Conservation (phyloP, 1,140 invertebrate genomes). For the Drosophila ogumai region DNA sequence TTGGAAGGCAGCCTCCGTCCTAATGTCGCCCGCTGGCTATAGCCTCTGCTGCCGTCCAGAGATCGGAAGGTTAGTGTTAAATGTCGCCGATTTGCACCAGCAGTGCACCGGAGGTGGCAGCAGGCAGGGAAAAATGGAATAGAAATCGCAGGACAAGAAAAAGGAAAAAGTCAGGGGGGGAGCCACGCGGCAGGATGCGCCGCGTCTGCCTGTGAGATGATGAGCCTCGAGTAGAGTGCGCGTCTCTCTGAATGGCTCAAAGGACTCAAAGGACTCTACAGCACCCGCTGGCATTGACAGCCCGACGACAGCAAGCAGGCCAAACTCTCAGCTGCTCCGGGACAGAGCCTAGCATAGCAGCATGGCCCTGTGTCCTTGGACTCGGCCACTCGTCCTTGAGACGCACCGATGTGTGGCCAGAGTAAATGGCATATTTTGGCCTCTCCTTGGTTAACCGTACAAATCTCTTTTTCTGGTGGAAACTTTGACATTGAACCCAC, state of each 20-base stretch:
- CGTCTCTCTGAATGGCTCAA: conserved; percentile 7
- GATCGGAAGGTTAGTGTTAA: conserved; percentile 72
- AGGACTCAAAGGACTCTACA: conserved; percentile 30
- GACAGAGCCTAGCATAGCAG: not conserved
- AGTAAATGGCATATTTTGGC: conserved; percentile 81
- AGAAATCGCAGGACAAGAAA: not conserved
- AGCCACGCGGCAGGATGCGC: conserved; percentile 67
- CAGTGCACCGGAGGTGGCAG: conserved; percentile 66
- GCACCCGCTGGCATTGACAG: conserved; percentile 62
- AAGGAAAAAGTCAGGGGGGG: conserved; percentile 17
- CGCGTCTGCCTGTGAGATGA: conserved; percentile 43
- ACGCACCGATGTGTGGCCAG: conserved; percentile 64
- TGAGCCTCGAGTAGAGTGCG: conserved; percentile 55
- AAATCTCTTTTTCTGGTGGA: conserved; percentile 6
- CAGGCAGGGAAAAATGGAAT: conserved; percentile 1
- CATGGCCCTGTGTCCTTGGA: conserved; percentile 1
- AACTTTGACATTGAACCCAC: conserved; percentile 40
- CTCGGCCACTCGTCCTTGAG: conserved; percentile 51
- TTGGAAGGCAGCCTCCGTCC: conserved; percentile 28
- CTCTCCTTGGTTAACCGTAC: conserved; percentile 76
- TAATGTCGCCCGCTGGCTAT: conserved; percentile 18
- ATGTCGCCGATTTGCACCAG: conserved; percentile 78
- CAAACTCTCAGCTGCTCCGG: conserved; percentile 53
- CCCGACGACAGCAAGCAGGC: conserved; percentile 63
- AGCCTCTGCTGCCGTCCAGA: conserved; percentile 4